phyloP scores from a whole-genome alignment of 2,113 vertebrate genomes.

The Propithecus coquereli region DNA sequence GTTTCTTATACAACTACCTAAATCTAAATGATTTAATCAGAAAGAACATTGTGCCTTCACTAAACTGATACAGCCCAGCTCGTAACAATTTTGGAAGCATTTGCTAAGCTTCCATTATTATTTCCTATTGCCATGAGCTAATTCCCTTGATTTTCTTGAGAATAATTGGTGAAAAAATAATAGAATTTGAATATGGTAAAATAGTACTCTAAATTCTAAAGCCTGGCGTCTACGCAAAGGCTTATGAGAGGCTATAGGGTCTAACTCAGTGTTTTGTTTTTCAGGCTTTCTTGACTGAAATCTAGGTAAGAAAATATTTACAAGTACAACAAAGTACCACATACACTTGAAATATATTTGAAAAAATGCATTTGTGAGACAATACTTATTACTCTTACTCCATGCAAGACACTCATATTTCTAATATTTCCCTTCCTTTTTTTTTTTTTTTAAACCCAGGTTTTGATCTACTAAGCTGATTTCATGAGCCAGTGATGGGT shows the following conservation, averaged over 20 bases:
- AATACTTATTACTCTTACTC: background rate
- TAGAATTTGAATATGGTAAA: background rate
- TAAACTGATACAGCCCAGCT: background rate
- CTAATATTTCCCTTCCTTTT: background rate
- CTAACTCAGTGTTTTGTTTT: background rate
- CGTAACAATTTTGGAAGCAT: conserved; percentile 42
- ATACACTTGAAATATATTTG: background rate
- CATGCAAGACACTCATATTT: background rate
- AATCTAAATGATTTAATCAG: conserved; percentile 18
- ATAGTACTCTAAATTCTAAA: conserved; percentile 36
- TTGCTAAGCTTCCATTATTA: conserved; percentile 28
- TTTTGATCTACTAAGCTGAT: background rate
- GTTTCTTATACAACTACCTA: conserved; percentile 35
- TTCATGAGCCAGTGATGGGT: background rate
- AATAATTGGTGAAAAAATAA: background rate
- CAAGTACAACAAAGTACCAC: background rate
- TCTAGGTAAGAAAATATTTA: conserved; percentile 1
- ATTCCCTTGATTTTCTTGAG: conserved; percentile 39
- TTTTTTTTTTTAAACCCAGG: background rate
- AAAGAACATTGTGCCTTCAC: background rate
- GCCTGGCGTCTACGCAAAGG: background rate
- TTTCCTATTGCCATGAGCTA: conserved; percentile 18
- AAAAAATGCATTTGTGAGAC: background rate
- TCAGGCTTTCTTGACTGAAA: background rate
- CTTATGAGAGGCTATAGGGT: background rate